Base-by-base conservation (phyloP, 2,113 vertebrate genomes). In the Hipposideros armiger region DNA sequence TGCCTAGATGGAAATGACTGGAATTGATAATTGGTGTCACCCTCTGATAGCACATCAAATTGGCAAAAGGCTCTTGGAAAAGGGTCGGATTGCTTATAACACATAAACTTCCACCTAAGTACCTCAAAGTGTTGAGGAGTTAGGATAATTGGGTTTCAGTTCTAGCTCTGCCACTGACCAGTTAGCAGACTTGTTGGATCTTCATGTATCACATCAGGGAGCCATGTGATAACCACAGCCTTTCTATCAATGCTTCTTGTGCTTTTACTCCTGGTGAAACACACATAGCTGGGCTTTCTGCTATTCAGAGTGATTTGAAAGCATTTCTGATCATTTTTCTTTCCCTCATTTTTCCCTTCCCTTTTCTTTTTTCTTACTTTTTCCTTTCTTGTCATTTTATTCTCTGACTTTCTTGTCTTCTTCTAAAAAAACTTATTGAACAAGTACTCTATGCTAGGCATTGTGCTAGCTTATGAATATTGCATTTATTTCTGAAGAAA, bases 401-500 rank as follows among this genome's bases (percentile, higher is more conserved):
- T 24, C n/a, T 30, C 22, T 30, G 66, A 36, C 40, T 73, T 87
- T 78, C 40, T 77, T 7, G 13, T 83, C 69, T 72, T 85, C 20
- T 19, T 86, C 32, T 9, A 69, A 28, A 80, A 69, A 77, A 62
- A 77, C 67, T 81, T 76, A 54, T 40, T 93, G 47, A 45, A 19
- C 4, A 77, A 62, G 22, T 81, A 45, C 5, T 77, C 7, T 76
- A 4, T 87, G 69, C 20, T 93, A 58, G 28, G 30, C 26, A 67
- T 72, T 60, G 7, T 58, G 69, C 40, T 94, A 78, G 36, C 26
- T 24, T 92, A 10, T 78, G n/a, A 83, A 87, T 30, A 70, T 1
- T 42, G 24, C 5, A 85, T 82, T 92, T 85, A 67, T 91, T 89
- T 90, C 40, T 93, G 26, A 85, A 82, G 70, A 52, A 82, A 82